Percentiles rank a stretch among this genome's conserved stretches.
Conservation (phyloP, 2,113 vertebrate species). For the Chionomys nivalis region DNA sequence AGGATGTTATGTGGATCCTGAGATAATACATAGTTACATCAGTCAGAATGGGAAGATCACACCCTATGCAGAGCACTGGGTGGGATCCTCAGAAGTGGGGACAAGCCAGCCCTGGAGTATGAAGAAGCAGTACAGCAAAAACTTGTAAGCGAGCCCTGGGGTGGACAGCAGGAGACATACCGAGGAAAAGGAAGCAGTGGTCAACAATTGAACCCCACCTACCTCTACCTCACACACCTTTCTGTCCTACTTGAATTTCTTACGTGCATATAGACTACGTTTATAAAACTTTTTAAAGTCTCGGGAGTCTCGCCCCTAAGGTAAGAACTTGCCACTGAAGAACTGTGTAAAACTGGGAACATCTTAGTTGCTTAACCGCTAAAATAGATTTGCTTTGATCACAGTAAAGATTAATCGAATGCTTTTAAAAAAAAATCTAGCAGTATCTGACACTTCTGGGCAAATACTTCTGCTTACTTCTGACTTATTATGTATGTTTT, state of each 20-base stretch:
- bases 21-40: not conserved
- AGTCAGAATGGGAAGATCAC: not conserved
- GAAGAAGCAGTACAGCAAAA: not conserved
- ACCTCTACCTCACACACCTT: not conserved
- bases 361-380: not conserved
- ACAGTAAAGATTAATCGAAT: not conserved
- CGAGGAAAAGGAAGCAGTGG: not conserved
- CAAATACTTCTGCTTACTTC: not conserved
- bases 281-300: not conserved
- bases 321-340: not conserved
- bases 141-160: not conserved
- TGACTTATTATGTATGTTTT: not conserved
- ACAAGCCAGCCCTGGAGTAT: not conserved
- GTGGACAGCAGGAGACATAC: fast-evolving
- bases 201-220: not conserved
- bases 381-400: not conserved
- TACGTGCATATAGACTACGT: not conserved
- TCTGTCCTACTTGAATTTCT: not conserved
- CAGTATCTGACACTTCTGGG: not conserved
- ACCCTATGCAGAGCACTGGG: fast-evolving
- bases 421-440: not conserved
- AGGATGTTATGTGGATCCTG: fast-evolving
- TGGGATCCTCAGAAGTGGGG: not conserved
- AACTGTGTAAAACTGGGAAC: not conserved
- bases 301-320: not conserved